Conservation (phyloP, 2,888 invertebrate genomes). For the Drosophila merina region DNA sequence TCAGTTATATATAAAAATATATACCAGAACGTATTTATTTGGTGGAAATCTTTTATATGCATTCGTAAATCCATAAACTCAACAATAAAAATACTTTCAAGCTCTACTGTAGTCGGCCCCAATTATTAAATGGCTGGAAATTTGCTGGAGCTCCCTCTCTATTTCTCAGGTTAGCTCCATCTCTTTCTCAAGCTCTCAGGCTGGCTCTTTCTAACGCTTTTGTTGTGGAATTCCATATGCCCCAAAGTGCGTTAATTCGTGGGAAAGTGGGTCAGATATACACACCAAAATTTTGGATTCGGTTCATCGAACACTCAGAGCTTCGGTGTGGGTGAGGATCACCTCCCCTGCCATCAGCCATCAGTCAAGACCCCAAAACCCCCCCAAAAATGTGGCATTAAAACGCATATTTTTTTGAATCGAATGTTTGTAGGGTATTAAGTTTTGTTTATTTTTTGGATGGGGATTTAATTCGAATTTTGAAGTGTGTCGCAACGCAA, state of each 20-base stretch:
- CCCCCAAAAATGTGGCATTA: slow-evolving; percentile 25
- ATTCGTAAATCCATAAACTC: slow-evolving; percentile 11
- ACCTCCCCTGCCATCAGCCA: slow-evolving; percentile 13
- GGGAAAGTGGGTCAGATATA: slow-evolving; percentile 70
- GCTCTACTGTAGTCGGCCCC: slow-evolving; percentile 53
- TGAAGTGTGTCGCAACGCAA: slow-evolving; percentile 23
- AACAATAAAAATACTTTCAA: slow-evolving; percentile 45
- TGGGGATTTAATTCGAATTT: slow-evolving; percentile 6
- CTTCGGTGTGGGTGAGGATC: slow-evolving; percentile 44
- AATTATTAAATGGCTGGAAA: slow-evolving; percentile 49
- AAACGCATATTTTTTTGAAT: slow-evolving; percentile 13
- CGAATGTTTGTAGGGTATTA: slow-evolving; percentile 20
- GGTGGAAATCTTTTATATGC: background rate
- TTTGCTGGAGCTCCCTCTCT: slow-evolving; percentile 9
- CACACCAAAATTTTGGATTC: slow-evolving; percentile 56
- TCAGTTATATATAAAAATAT: background rate
- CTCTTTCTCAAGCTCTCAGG: slow-evolving; percentile 2
- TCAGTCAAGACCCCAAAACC: background rate
- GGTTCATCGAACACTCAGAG: slow-evolving; percentile 64
- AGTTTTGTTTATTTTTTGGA: background rate
- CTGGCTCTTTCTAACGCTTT: slow-evolving; percentile 54
- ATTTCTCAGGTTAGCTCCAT: slow-evolving; percentile 13
- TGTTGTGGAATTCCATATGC: slow-evolving; percentile 71
- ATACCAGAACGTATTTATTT: no score
- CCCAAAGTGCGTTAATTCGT: slow-evolving; percentile 73